Base-by-base conservation (phyloP, 2,888 invertebrate genomes). In the Helicoverpa assulta region DNA sequence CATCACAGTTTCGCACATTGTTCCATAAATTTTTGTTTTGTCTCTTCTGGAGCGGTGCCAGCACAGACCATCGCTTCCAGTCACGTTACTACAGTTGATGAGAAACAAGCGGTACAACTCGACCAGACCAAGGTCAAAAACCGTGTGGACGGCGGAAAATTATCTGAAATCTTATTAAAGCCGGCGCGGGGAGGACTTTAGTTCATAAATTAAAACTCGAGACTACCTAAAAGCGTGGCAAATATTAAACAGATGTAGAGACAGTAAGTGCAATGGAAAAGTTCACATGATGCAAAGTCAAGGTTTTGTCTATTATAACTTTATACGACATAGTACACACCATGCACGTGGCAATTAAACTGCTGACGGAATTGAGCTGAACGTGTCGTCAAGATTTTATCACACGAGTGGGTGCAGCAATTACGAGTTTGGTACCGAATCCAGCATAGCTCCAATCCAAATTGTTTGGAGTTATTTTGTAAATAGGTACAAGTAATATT, bases 21-120 rank as follows among this genome's bases (percentile, higher is more conserved):
- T 87, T 88, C 86, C 83, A 81, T 61, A 81, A 83, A 90, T 90
- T 89, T 91, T 87, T 88, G 89, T 90, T 88, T 86, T 88, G 88
- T 84, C 88, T 86, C 84, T 82, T 82, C 90, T 93, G 93, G 93
- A 89, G 59, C 63, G 33, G 72, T 76, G 93, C 93, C 93, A 93
- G 89, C 84, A 83, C 74, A 83, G 81, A 75, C 85, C 84, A 85
- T 85, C 87, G 80, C 87, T 87, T 78, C 84, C 82, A 83, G 81
- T 85, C 86, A 86, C 86, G 84, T 86, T 84, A 81, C 83, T 86
- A 86, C 78, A 84, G 85, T 86, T 88, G 87, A 90, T 81, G 89
- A 86, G 85, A 89, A 89, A 89, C 88, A 89, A 88, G 88, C 86
- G 82, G 59, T 62, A 75, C 75, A 59, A 74, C 66, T 81, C 80